Percentiles rank a stretch among this genome's conserved stretches.
These are phyloP conservation scores for Escarpia spicata DNA, from an alignment of 2,888 invertebrate species.

Conservation along the genomic window DNA sequence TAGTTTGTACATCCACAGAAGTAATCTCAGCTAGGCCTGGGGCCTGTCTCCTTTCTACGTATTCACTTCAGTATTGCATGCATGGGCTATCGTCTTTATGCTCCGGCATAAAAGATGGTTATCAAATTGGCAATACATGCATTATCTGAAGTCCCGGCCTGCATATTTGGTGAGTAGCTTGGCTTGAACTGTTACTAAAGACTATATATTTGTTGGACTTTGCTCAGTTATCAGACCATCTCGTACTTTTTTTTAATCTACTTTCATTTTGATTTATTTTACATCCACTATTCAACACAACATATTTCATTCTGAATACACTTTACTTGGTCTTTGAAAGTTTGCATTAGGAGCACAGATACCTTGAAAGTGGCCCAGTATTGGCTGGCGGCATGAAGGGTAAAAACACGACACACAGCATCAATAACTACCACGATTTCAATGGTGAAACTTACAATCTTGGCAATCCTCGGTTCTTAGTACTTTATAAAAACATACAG, in stretches of 20 bases:
- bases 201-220: not conserved
- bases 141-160: no score
- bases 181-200: no score
- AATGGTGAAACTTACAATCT: not conserved
- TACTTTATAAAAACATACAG: not conserved
- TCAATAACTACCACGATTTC: not conserved
- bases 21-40: no score
- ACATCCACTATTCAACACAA: not conserved
- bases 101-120: no score
- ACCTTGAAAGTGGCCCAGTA: not conserved
- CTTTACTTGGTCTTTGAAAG: not conserved
- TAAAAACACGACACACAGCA: not conserved
- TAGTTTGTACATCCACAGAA: no score
- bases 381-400: no score
- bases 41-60: no score
- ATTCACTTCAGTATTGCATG: no score
- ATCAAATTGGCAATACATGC: no score
- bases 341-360: not conserved
- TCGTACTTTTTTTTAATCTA: not conserved
- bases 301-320: not conserved
- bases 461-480: not conserved
- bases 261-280: not conserved
- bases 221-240: no score
- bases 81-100: no score
- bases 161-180: no score